Percentiles rank a stretch among this genome's conserved stretches.
phyloP scores from a whole-genome alignment of 2,888 invertebrate genomes.

The Apodemia duryi region DNA sequence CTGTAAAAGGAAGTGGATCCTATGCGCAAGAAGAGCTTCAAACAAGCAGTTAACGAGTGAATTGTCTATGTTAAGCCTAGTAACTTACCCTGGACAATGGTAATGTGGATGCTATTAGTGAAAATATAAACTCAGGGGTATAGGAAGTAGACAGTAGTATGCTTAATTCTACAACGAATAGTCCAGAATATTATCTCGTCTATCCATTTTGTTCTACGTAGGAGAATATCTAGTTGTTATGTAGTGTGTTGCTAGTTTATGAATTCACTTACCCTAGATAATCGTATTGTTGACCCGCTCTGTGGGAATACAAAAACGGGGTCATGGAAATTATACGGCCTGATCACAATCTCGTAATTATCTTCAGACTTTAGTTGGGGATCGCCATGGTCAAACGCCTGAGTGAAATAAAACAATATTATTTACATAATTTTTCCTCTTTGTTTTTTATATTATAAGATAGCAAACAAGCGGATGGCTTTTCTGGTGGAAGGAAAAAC shows the following conservation, averaged over 20 bases:
- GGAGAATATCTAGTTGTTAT: background rate
- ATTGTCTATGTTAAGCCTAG: too few relatives aligned
- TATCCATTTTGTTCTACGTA: too few relatives aligned
- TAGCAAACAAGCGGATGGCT: too few relatives aligned
- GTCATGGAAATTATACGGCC: constrained; percentile 78
- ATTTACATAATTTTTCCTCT: background rate
- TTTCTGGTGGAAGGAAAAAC: too few relatives aligned
- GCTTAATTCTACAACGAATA: too few relatives aligned
- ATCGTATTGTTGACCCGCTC: constrained; percentile 46
- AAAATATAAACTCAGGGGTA: background rate
- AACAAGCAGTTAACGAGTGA: too few relatives aligned
- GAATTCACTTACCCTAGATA: constrained; percentile 54
- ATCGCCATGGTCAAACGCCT: constrained; percentile 79
- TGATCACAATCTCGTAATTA: constrained; percentile 64
- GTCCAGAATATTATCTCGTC: too few relatives aligned
- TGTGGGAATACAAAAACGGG: constrained; percentile 77
- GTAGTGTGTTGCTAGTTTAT: background rate
- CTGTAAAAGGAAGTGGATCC: too few relatives aligned
- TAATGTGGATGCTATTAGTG: background rate
- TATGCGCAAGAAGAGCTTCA: too few relatives aligned
- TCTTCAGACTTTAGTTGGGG: constrained; percentile 53
- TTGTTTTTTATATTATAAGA: too few relatives aligned
- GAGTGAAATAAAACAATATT: constrained; percentile 25
- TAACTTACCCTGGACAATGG: background rate
- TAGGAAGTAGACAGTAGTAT: background rate